Base-by-base conservation (phyloP, 2,797 vertebrate species). In the Cuculus canorus region DNA sequence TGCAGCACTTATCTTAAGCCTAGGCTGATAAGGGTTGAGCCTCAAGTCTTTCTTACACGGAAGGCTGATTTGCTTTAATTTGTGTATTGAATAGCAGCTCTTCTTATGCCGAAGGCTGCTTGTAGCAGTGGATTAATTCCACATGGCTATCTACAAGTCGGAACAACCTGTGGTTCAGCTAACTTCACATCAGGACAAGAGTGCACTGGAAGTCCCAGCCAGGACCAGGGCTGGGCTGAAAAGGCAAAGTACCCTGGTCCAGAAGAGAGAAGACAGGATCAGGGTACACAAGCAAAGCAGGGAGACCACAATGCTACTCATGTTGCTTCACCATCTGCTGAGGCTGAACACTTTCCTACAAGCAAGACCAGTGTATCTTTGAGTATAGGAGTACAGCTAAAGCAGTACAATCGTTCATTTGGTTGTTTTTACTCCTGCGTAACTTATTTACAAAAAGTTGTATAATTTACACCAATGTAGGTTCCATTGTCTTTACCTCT, bases 131-230 rank as follows among this genome's bases (percentile, higher is more conserved):
- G 72, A 64, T 84, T 70, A 66, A 61, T 90, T 86, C 53, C 80
- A 90, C 23, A 9, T 25, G 80, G 41, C 24, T 86, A 13, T 59
- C 82, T 41, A 25, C 10, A 66, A 81, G 41, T 16, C 2, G 1
- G 48, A 69, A 88, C 73, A 45, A n/a, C 16, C 48, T 50, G 23
- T 5, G 7, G 45, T 64, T 13, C 72, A 39, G 19, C 52, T 60
- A 9, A 66, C 17, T 80, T 87, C 56, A 25, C 10, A 56, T 4
- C 22, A 71, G 28, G 32, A 30, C 10, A 35, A 48, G 11, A 50
- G 24, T 2, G 11, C 6, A 2, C 23, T 8, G 24, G 10, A 63
- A 17, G 35, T 59, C 61, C 37, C 71, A 52, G 5, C 1, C 0
- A 7, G 23, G 43, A 24, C 37, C 11, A 1, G 60, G 81, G 22